Conservation (phyloP, 92 coral and sea anemone species). For the Palythoa grandis region DNA sequence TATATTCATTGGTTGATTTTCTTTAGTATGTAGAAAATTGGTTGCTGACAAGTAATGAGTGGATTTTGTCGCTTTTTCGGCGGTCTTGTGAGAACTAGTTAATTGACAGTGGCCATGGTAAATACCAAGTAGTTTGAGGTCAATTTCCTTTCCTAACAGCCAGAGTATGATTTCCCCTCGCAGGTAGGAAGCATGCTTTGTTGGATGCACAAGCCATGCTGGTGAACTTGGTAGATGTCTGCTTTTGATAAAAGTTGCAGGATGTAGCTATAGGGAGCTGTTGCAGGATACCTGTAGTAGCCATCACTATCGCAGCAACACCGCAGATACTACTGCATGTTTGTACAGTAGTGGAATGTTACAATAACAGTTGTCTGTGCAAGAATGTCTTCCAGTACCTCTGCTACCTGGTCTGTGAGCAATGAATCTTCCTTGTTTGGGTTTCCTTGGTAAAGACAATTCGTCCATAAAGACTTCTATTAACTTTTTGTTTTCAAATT, state of each 20-base stretch:
- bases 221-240: conserved; percentile 10
- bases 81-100: not conserved
- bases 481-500: not conserved
- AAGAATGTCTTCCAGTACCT: not conserved
- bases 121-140: conserved; percentile 47
- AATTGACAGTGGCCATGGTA: not conserved
- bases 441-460: conserved; percentile 32
- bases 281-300: conserved; percentile 38
- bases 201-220: conserved; percentile 56
- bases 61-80: not conserved
- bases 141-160: conserved; percentile 48
- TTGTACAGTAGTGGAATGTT: conserved; percentile 36
- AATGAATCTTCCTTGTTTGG: conserved; percentile 38
- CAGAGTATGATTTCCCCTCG: conserved; percentile 62
- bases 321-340: conserved; percentile 45
- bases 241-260: conserved; percentile 32
- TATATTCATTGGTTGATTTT: not conserved
- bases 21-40: not conserved
- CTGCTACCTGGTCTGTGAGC: conserved; percentile 29
- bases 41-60: not conserved
- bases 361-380: not conserved
- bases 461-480: conserved; percentile 35
- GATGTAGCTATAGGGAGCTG: conserved; percentile 36
- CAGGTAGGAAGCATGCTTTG: conserved; percentile 51
- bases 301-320: conserved; percentile 51